Conservation (phyloP, 2,888 invertebrate species). For the Apoda limacodes region DNA sequence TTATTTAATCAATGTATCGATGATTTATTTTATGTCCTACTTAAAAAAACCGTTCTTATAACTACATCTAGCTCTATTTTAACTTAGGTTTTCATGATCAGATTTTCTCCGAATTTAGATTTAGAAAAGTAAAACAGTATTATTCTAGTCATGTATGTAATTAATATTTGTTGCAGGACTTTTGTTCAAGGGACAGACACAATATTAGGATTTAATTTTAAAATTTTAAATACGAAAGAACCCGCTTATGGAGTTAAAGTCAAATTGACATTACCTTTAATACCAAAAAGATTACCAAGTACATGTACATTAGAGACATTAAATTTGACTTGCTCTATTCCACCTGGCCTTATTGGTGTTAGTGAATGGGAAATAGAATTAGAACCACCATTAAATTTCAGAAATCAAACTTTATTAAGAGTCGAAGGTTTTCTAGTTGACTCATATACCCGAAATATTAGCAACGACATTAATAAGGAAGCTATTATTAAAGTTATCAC, state of each 20-base stretch:
- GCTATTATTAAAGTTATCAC: too few species aligned
- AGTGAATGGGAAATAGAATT: slow-evolving; percentile 45
- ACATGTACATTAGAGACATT: slow-evolving; percentile 37
- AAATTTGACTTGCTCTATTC: slow-evolving; percentile 39
- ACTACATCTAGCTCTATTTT: too few species aligned
- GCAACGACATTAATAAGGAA: too few species aligned
- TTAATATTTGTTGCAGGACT: too few species aligned
- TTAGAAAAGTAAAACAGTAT: too few species aligned
- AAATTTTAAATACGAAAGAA: slow-evolving; percentile 40
- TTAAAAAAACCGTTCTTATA: too few species aligned
- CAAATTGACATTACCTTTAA: slow-evolving; percentile 34
- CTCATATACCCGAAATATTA: slow-evolving; percentile 33
- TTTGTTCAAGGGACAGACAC: slow-evolving; percentile 42
- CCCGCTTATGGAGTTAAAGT: slow-evolving; percentile 52
- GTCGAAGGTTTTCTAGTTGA: slow-evolving; percentile 35
- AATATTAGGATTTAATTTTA: slow-evolving; percentile 40
- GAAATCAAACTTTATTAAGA: slow-evolving; percentile 25
- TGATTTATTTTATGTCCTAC: too few species aligned
- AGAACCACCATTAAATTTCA: slow-evolving; percentile 35
- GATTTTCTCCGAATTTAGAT: too few species aligned
- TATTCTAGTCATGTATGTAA: too few species aligned
- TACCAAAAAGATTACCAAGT: slow-evolving; percentile 41
- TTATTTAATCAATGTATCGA: too few species aligned
- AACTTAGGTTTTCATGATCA: too few species aligned
- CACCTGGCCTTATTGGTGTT: slow-evolving; percentile 38